These are phyloP conservation scores for Zootoca vivipara DNA, from an alignment of 2,113 vertebrate species.

Conservation along the genomic window DNA sequence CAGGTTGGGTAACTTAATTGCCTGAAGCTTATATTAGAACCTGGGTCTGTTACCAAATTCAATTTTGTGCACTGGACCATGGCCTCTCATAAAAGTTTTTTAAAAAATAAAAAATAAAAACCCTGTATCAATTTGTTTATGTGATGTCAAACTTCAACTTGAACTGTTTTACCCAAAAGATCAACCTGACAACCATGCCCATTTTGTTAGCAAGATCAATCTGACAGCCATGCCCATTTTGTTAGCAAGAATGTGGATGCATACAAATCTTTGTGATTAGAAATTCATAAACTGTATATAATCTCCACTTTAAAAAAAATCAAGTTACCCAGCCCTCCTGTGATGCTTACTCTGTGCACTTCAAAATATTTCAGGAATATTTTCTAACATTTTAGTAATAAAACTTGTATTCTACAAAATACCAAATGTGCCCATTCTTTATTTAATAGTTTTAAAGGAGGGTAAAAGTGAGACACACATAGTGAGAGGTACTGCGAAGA, in stretches of 20 bases:
- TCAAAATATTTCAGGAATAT: not conserved
- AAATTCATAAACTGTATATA: not conserved
- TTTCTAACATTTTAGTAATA: not conserved
- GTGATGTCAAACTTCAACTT: not conserved
- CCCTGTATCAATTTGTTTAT: not conserved
- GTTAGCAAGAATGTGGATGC: not conserved
- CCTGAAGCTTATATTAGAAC: not conserved
- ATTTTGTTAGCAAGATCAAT: not conserved
- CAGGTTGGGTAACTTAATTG: not conserved
- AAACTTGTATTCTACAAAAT: rapidly evolving
- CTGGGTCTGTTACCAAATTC: not conserved
- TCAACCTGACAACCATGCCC: not conserved
- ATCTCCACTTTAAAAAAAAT: not conserved
- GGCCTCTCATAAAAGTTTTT: not conserved
- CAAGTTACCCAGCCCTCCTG: rapidly evolving
- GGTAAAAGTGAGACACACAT: slow-evolving; percentile 14
- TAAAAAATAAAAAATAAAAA: not conserved
- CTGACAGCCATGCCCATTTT: not conserved
- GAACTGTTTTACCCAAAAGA: not conserved
- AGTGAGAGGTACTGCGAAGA: not conserved
- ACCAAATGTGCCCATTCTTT: slow-evolving; percentile 4
- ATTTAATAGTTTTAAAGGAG: slow-evolving; percentile 15
- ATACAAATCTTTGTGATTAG: not conserved
- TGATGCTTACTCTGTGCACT: not conserved
- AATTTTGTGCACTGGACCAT: not conserved